A percentile compares a stretch with the other conserved stretches of the same genome.
Evolutionary conservation across 2,888 invertebrate species (phyloP).

Genomic region (Eretmocerus hayati): DNA sequence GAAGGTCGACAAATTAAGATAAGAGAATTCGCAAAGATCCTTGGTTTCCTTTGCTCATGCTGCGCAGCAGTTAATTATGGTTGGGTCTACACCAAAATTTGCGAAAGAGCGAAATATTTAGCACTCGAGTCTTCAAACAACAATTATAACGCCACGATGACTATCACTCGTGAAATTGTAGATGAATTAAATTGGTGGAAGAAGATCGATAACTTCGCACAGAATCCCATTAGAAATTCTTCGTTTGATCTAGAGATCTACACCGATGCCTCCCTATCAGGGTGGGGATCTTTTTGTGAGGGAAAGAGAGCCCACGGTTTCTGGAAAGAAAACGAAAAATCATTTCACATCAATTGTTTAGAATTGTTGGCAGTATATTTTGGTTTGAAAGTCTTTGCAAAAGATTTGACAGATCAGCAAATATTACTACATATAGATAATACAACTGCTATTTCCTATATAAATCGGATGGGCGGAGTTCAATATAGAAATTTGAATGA

Average conservation of each 20-base stretch:
- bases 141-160: slow-evolving; percentile 11
- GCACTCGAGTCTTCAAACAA: slow-evolving; percentile 1
- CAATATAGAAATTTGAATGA: slow-evolving; percentile 18
- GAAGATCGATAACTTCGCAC: not conserved
- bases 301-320: not conserved
- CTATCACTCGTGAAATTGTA: not conserved
- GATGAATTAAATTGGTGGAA: slow-evolving; percentile 18
- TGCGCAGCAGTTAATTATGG: slow-evolving; percentile 22
- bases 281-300: slow-evolving; percentile 4
- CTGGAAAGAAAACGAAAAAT: slow-evolving; percentile 3
- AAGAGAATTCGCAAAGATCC: slow-evolving; percentile 9
- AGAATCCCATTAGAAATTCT: slow-evolving; percentile 4
- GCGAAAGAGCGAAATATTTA: slow-evolving; percentile 14
- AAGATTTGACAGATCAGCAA: slow-evolving; percentile 12
- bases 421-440: slow-evolving; percentile 25
- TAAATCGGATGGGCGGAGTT: slow-evolving; percentile 25
- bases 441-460: slow-evolving; percentile 25
- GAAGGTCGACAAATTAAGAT: slow-evolving; percentile 10
- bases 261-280: slow-evolving; percentile 21
- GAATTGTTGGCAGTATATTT: slow-evolving; percentile 3
- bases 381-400: not conserved
- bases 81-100: slow-evolving; percentile 17
- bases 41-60: slow-evolving; percentile 15
- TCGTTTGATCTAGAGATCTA: slow-evolving; percentile 18
- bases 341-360: not conserved